A percentile compares a stretch with the other conserved stretches of the same genome.
phyloP scores from a whole-genome alignment of 1,140 invertebrate species.

The Cylas formicarius region DNA sequence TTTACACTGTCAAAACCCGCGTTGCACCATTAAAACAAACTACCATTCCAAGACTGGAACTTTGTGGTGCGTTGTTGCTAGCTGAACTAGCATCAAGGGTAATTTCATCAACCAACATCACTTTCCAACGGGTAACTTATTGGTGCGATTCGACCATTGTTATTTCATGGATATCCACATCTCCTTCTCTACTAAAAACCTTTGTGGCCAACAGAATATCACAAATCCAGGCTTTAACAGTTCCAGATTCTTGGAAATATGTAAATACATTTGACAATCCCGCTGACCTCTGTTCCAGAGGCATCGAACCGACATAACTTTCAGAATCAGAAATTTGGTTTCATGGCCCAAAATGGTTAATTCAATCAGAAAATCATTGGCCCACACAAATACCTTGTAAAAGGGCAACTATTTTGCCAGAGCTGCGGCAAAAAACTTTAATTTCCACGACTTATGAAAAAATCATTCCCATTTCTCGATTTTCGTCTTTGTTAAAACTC shows the following conservation, averaged over 20 bases:
- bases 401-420: no score
- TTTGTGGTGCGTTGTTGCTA: slow-evolving; percentile 33
- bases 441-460: no score
- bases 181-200: slow-evolving; percentile 32
- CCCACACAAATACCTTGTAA: no score
- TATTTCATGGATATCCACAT: slow-evolving; percentile 38
- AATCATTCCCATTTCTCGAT: no score
- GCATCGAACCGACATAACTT: slow-evolving; percentile 16
- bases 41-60: slow-evolving; percentile 25
- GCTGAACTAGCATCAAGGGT: slow-evolving; percentile 23
- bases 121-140: no score
- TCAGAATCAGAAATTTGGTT: slow-evolving; percentile 31
- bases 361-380: no score
- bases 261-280: slow-evolving; percentile 41
- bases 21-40: slow-evolving; percentile 28
- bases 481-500: no score
- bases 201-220: slow-evolving; percentile 41
- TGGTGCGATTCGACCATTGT: slow-evolving; percentile 43
- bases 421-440: no score
- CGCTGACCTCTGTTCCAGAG: slow-evolving; percentile 40
- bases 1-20: slow-evolving; percentile 26
- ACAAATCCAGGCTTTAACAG: slow-evolving; percentile 31
- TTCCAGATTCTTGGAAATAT: slow-evolving; percentile 39
- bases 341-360: slow-evolving; percentile 36
- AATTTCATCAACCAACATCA: no score